A percentile compares a stretch with the other conserved stretches of the same genome.
Evolutionary conservation across 2,797 vertebrate species (phyloP).

Genomic region (Acrocephalus scirpaceus): DNA sequence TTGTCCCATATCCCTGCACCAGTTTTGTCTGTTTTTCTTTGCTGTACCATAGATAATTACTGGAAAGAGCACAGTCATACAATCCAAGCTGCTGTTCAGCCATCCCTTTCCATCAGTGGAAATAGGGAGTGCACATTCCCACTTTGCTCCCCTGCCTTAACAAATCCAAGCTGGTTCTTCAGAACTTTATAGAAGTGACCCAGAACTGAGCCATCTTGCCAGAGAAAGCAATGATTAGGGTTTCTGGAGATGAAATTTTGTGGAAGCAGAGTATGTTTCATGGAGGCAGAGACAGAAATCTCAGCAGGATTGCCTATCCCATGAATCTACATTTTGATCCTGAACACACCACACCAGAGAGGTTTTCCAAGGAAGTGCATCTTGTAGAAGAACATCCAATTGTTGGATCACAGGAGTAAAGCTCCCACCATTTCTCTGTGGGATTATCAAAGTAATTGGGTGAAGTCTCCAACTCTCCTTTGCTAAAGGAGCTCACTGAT

Average conservation of each 20-base stretch:
- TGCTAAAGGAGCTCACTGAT: background rate
- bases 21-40: background rate
- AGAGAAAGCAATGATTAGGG: background rate
- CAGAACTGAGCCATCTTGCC: background rate
- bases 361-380: background rate
- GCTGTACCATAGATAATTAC: background rate
- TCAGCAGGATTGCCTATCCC: background rate
- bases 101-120: background rate
- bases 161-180: background rate
- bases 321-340: background rate
- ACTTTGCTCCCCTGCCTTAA: background rate
- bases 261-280: background rate
- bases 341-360: background rate
- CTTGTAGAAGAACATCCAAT: background rate
- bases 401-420: background rate
- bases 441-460: background rate
- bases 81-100: background rate
- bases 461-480: background rate
- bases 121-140: accelerated
- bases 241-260: background rate
- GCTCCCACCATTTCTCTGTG: background rate
- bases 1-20: background rate
- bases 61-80: background rate
- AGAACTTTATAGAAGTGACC: accelerated
- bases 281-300: background rate